These are phyloP conservation scores for Enoplosus armatus DNA, from an alignment of 2,797 vertebrate genomes.

Conservation along the genomic window DNA sequence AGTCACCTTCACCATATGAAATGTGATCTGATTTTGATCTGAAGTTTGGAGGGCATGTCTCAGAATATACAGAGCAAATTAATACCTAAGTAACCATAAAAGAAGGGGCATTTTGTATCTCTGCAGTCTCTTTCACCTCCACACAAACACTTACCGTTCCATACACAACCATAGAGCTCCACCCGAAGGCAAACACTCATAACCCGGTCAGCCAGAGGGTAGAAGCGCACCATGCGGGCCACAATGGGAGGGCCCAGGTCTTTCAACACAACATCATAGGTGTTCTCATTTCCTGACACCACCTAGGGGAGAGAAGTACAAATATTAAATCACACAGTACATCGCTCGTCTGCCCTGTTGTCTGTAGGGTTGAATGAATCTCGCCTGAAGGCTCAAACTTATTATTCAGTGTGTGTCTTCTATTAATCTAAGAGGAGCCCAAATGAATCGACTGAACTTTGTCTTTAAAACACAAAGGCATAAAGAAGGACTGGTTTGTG, in stretches of 20 bases:
- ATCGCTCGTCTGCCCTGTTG: constrained; percentile 15
- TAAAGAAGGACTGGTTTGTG: constrained; percentile 14
- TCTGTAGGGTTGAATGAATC: constrained; percentile 28
- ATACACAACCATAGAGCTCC: constrained; percentile 95
- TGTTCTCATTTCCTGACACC: constrained; percentile 94
- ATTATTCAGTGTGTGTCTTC: constrained; percentile 38
- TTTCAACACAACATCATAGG: constrained; percentile 93
- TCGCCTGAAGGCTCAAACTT: constrained; percentile 30
- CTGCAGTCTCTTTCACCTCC: constrained; percentile 2
- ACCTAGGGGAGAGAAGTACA: constrained; percentile 81
- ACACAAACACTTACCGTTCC: constrained; percentile 86
- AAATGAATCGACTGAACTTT: constrained; percentile 29
- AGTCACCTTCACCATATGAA: constrained; percentile 31
- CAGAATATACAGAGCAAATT: constrained; percentile 26
- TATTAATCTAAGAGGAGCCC: constrained; percentile 27
- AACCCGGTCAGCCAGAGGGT: constrained; percentile 92
- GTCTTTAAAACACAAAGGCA: constrained; percentile 17
- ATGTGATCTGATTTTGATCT: constrained; percentile 34
- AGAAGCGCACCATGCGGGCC: constrained; percentile 92
- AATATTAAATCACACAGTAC: constrained; percentile 43
- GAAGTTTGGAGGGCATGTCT: neutral
- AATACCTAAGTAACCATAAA: constrained; percentile 23
- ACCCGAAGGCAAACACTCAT: constrained; percentile 98
- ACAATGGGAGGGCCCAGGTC: constrained; percentile 93
- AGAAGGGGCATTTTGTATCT: constrained; percentile 6